Conservation (phyloP, 2,113 vertebrate genomes). For the Copsychus sechellarum region DNA sequence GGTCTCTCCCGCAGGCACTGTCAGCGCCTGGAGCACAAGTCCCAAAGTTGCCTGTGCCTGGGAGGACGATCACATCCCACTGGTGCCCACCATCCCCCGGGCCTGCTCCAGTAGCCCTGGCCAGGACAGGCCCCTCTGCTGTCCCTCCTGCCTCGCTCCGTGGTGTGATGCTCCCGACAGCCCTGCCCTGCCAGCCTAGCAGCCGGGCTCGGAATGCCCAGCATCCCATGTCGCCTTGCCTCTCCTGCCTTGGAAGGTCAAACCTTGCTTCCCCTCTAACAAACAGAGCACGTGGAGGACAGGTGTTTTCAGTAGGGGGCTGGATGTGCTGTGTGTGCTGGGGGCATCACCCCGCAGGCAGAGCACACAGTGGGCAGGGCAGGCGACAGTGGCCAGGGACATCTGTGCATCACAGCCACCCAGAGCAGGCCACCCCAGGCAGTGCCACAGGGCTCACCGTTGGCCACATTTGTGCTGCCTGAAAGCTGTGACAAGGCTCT, state of each 20-base stretch:
- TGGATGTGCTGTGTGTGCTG: not conserved
- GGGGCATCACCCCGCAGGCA: not conserved
- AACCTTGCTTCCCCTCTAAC: not conserved
- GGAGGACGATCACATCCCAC: rapidly evolving
- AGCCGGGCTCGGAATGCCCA: not conserved
- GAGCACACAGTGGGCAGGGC: not conserved
- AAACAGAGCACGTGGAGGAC: rapidly evolving
- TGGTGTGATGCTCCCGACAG: not conserved
- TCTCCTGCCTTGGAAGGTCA: not conserved
- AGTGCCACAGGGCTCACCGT: not conserved
- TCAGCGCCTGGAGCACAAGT: not conserved
- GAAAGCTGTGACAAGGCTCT: not conserved
- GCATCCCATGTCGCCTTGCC: rapidly evolving
- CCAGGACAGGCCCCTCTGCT: rapidly evolving
- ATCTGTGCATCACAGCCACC: rapidly evolving
- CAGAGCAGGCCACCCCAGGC: not conserved
- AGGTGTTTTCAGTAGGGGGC: not conserved
- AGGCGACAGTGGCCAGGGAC: rapidly evolving
- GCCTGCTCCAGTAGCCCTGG: not conserved
- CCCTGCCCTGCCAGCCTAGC: not conserved
- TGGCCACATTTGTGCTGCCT: not conserved
- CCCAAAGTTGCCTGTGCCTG: not conserved
- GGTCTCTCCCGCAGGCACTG: rapidly evolving
- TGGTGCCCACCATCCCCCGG: rapidly evolving
- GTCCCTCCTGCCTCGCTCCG: rapidly evolving